A percentile compares a stretch with the other conserved stretches of the same genome.
Conservation (phyloP, 30 jellyfish, hydroid and myxozoan genomes). For the Phacellophora camtschatica region DNA sequence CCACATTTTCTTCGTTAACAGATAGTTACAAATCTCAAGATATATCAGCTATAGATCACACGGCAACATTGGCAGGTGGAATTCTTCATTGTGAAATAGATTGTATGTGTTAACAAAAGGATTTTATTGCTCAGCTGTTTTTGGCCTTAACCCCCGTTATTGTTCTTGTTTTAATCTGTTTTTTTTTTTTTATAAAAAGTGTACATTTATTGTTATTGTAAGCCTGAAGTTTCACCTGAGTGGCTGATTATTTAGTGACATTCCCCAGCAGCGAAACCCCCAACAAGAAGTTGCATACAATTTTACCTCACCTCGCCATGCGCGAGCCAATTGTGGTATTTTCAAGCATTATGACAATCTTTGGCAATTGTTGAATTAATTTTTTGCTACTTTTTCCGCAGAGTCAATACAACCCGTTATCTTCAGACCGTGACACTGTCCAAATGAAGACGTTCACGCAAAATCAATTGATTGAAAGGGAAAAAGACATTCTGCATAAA, state of each 20-base stretch:
- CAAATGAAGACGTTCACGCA: conserved; percentile 59
- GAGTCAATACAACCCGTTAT: conserved; percentile 73
- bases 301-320: neutral
- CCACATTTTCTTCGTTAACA: too few species aligned
- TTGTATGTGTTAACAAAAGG: too few species aligned
- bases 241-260: neutral
- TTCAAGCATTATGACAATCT: neutral
- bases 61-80: too few species aligned
- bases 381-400: neutral
- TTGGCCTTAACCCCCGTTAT: too few species aligned
- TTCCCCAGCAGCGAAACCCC: neutral
- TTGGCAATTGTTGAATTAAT: neutral
- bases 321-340: neutral
- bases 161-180: too few species aligned
- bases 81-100: too few species aligned
- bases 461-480: conserved; percentile 30
- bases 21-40: too few species aligned
- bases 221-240: neutral
- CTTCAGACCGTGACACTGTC: conserved; percentile 73
- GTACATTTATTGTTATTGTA: neutral
- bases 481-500: neutral
- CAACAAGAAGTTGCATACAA: neutral
- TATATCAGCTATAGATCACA: too few species aligned
- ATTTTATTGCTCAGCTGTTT: too few species aligned
- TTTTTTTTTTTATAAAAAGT: too few species aligned